Percentiles rank a stretch among this genome's conserved stretches.
Evolutionary conservation across 53 echinoderm and acorn worm species (phyloP).

Genomic region (Mesocentrotus franciscanus): DNA sequence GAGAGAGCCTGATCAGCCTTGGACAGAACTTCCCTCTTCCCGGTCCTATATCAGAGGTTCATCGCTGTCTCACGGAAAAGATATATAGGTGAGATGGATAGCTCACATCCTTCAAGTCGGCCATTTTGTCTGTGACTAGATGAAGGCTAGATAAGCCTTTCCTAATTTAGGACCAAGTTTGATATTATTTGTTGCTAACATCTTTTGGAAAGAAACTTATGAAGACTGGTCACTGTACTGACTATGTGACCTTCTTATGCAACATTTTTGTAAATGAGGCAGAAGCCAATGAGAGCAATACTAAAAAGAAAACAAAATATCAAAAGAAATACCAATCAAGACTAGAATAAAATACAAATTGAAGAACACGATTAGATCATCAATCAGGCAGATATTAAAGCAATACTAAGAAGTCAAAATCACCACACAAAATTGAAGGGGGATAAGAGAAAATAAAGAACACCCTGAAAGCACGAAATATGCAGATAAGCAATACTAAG

Average conservation of each 20-base stretch:
- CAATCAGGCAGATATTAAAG: too few species aligned
- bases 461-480: too few species aligned
- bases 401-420: too few species aligned
- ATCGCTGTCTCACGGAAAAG: conserved; percentile 86
- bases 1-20: conserved; percentile 84
- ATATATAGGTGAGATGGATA: conserved; percentile 83
- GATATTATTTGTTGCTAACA: background rate
- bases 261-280: too few species aligned
- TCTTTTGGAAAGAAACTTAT: background rate
- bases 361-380: too few species aligned
- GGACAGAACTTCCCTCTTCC: conserved; percentile 85
- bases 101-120: background rate
- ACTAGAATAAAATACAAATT: too few species aligned
- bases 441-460: too few species aligned
- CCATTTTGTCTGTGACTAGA: background rate
- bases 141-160: background rate
- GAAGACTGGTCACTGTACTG: background rate
- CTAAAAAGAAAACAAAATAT: too few species aligned
- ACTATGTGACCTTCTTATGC: background rate
- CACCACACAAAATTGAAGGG: too few species aligned
- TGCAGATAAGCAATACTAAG: too few species aligned
- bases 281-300: too few species aligned
- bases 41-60: conserved; percentile 76
- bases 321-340: too few species aligned
- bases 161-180: background rate